Base-by-base conservation (phyloP, 2,888 invertebrate species). In the Lasioglossum lativentre region DNA sequence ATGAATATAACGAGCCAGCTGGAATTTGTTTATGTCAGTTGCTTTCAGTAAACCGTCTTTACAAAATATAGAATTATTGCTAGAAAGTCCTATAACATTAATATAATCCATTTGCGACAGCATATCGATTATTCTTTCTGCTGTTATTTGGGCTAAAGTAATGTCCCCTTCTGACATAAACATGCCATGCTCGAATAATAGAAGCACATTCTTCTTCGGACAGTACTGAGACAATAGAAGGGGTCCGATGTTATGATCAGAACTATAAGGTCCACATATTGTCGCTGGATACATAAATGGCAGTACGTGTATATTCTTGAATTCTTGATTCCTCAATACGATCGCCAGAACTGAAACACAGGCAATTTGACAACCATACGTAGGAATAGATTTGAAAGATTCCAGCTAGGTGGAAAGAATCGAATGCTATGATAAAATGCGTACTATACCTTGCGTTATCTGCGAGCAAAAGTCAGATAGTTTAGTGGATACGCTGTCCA, bases 161-260 rank as follows among this genome's bases (percentile, higher is more conserved):
- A 94, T 88, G 63, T 95, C 95, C 34, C 94, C 92, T 74, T 95
- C 95, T 0, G 94, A 94, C 94, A 95, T 94, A 30, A 93, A 94
- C 27, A 86, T 86, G 23, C 92, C 93, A 47, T 95, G 94, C 45
- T 95, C 95, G 79, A 95, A 76, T 4, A 95, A 83, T 4, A 95
- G 75, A 75, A 95, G 90, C 12, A 95, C 93, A 63, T 94, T 95
- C 86, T 95, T 95, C 1, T 92, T 89, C 23, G 90, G 90, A 73
- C 92, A 93, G 72, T 94, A 95, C 42, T 94, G 95, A 19, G 94
- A 93, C 12, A 95, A 86, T 47, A 95, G 88, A 45, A 95, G 88
- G 1, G 94, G 93, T 8, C 95, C 95, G 27, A 95, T 91, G 30
- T 95, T 95, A 19, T 94, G 94, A 4, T 93, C 92, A 16, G 94